phyloP scores from a whole-genome alignment of 2,797 vertebrate genomes.

The Spea hammondii region DNA sequence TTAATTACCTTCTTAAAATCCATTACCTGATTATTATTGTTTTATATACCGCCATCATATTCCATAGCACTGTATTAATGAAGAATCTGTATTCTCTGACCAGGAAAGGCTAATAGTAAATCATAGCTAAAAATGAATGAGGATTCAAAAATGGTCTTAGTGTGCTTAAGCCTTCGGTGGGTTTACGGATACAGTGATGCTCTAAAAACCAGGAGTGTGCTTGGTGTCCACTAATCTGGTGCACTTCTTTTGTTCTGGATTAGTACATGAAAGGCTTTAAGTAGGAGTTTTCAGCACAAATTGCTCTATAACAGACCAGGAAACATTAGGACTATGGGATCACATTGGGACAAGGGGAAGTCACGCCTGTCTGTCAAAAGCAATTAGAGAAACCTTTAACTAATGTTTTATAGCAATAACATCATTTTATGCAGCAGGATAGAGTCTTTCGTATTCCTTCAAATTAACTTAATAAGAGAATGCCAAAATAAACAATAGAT shows the following conservation, averaged over 20 bases:
- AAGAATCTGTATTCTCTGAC: too few relatives aligned
- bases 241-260: background rate
- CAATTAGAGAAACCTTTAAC: slow-evolving; percentile 44
- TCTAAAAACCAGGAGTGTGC: too few relatives aligned
- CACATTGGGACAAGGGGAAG: slow-evolving; percentile 31
- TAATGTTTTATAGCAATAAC: slow-evolving; percentile 32
- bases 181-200: too few relatives aligned
- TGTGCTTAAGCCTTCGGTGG: too few relatives aligned
- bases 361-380: slow-evolving; percentile 33
- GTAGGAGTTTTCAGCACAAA: slow-evolving; percentile 14
- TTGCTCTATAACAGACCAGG: slow-evolving; percentile 19
- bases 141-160: too few relatives aligned
- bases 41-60: too few relatives aligned
- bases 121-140: too few relatives aligned
- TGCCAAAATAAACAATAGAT: slow-evolving; percentile 42
- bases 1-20: too few relatives aligned
- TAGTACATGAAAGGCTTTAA: background rate
- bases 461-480: slow-evolving; percentile 18
- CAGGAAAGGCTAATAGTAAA: too few relatives aligned
- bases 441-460: slow-evolving; percentile 24
- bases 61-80: too few relatives aligned
- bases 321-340: slow-evolving; percentile 21
- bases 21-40: too few relatives aligned
- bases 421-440: slow-evolving; percentile 37
- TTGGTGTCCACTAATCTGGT: background rate